These are phyloP conservation scores for Cyphomyrus discorhynchus DNA, from an alignment of 2,113 vertebrate genomes.

Conservation along the genomic window DNA sequence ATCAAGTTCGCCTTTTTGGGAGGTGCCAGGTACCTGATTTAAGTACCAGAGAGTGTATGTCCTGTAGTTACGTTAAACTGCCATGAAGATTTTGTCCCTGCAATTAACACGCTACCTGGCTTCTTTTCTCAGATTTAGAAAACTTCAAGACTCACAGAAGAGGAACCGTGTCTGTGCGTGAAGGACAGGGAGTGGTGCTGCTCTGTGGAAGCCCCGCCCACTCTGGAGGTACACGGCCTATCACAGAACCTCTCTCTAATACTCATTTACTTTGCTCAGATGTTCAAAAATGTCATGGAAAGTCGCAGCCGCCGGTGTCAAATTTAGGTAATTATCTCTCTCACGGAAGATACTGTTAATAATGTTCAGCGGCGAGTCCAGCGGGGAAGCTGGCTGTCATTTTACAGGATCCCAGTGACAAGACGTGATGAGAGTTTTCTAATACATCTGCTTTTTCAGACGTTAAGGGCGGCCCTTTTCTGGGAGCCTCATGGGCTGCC, in stretches of 20 bases:
- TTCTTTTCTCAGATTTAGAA: constrained; percentile 77
- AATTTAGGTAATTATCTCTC: background rate
- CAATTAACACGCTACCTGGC: constrained; percentile 2
- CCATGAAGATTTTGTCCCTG: background rate
- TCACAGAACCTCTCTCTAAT: background rate
- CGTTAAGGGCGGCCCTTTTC: background rate
- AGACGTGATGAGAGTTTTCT: background rate
- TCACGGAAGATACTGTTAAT: constrained; percentile 1
- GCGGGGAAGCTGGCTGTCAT: background rate
- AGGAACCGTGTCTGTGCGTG: constrained; percentile 84
- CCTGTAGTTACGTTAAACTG: background rate
- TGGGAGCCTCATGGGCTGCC: background rate
- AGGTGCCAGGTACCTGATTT: background rate
- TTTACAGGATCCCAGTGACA: background rate
- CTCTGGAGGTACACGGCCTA: constrained; percentile 72
- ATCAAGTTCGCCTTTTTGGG: background rate
- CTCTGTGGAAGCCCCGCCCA: constrained; percentile 87
- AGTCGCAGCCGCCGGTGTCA: background rate
- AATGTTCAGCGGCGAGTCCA: background rate
- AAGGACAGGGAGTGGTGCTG: constrained; percentile 93
- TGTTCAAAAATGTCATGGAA: background rate
- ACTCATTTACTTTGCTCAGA: background rate
- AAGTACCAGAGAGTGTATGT: background rate
- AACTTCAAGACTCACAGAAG: constrained; percentile 85
- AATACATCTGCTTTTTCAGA: background rate